A percentile compares a stretch with the other conserved stretches of the same genome.
Conservation (phyloP, 2,797 vertebrate genomes). For the Leucoraja ocellata region DNA sequence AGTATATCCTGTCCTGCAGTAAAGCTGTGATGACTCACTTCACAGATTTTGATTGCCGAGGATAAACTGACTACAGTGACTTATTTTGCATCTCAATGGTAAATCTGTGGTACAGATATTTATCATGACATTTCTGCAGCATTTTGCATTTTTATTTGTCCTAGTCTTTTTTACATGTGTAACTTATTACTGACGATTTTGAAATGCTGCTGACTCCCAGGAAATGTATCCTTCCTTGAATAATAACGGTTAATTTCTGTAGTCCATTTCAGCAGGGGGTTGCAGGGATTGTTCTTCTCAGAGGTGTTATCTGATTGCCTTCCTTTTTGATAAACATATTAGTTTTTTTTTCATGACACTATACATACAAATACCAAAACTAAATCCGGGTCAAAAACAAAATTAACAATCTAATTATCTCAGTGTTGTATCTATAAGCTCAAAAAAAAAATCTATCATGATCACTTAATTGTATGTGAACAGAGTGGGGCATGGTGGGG, state of each 20-base stretch:
- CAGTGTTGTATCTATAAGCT: neutral
- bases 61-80: neutral
- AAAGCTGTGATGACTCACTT: conserved; percentile 15
- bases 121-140: neutral
- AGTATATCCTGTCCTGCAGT: conserved; percentile 20
- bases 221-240: neutral
- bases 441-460: too few species aligned
- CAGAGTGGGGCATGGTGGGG: too few species aligned
- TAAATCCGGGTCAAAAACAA: neutral
- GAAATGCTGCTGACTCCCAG: neutral
- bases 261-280: neutral
- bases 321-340: neutral
- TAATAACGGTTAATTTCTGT: neutral
- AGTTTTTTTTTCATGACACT: neutral
- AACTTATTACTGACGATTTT: neutral
- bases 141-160: neutral
- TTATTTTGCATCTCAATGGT: neutral
- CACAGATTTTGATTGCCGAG: neutral
- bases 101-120: neutral
- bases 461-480: too few species aligned
- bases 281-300: neutral
- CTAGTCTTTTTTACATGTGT: neutral
- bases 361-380: neutral
- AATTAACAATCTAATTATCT: neutral
- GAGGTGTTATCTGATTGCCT: neutral